Evolutionary conservation across 23 tunicate species (phyloP).

Genomic region (Ascidia mentula): DNA sequence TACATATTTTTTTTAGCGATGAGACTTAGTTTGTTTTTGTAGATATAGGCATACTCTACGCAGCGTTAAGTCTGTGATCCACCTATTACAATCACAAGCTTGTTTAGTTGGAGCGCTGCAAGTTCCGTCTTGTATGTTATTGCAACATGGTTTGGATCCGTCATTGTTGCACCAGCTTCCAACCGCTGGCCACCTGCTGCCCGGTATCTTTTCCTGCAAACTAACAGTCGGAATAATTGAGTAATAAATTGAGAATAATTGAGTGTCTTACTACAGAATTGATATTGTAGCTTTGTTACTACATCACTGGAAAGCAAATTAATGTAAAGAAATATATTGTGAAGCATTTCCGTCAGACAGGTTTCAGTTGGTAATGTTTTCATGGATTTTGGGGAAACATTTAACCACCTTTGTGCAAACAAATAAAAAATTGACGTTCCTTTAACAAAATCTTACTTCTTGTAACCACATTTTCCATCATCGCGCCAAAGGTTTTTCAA

Average conservation of each 20-base stretch:
- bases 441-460: background rate
- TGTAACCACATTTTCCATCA: constrained; percentile 3
- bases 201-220: background rate
- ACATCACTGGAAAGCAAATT: no score
- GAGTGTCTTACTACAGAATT: no score
- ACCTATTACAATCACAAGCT: constrained; percentile 24
- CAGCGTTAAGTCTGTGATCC: no score
- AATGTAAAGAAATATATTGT: background rate
- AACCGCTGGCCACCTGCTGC: constrained; percentile 33
- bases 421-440: no score
- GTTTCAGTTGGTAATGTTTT: background rate
- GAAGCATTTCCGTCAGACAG: background rate
- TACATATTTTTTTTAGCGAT: no score
- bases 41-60: no score
- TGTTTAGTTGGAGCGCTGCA: constrained; percentile 21
- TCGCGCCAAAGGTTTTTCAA: background rate
- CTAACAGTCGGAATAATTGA: no score
- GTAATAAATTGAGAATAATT: no score
- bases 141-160: constrained; percentile 40
- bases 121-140: constrained; percentile 1
- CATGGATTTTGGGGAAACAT: background rate
- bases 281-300: no score
- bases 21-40: no score
- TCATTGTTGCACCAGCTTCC: constrained; percentile 37
- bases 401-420: no score